Base-by-base conservation (phyloP, 2,113 vertebrate species). In the Sander lucioperca region DNA sequence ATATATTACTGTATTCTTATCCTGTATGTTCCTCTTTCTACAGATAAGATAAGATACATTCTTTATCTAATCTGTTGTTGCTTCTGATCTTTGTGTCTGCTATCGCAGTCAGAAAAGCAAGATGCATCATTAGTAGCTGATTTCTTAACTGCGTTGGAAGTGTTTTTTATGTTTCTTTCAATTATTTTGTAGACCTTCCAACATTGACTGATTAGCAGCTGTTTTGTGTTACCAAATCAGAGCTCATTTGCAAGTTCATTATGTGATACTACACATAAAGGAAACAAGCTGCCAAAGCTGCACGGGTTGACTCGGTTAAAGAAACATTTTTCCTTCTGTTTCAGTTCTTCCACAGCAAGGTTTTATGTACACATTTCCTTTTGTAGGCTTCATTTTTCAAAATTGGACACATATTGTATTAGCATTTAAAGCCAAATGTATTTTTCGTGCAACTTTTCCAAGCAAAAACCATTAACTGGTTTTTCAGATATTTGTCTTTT, bases 121-220 rank as follows among this genome's bases (percentile, higher is more conserved):
- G 53, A 80, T 58, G 47, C 39, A 53, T 85, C 72, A 51, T 80
- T 75, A 71, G 59, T 12, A 27, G 56, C 27, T 74, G 48, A 63
- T 84, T 74, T 57, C 21, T 58, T 64, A 33, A 68, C 23, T 36
- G 15, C 19, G 54, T 74, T 73, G 53, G 45, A 56, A 79, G 48
- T 61, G 75, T 84, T 74, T 43, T 77, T 68, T 39, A 25, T 63
- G 76, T 84, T 71, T 65, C 62, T 57, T 15, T 79, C 72, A 62
- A 10, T 79, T 62, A 51, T 88, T 72, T 73, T 69, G 48, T 57
- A 72, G 30, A 57, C 65, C 14, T 67, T 81, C 77, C 51, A 69
- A n/a, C 62, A 27, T 27, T 63, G 39, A 14, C 84, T 89, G 81
- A 89, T 89, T 84, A 86, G 78, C 79, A 63, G 65, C 77, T 68